Percentiles rank a stretch among this genome's conserved stretches.
Evolutionary conservation across 2,113 vertebrate genomes (phyloP).

Genomic region (Nycticryphes semicollaris): DNA sequence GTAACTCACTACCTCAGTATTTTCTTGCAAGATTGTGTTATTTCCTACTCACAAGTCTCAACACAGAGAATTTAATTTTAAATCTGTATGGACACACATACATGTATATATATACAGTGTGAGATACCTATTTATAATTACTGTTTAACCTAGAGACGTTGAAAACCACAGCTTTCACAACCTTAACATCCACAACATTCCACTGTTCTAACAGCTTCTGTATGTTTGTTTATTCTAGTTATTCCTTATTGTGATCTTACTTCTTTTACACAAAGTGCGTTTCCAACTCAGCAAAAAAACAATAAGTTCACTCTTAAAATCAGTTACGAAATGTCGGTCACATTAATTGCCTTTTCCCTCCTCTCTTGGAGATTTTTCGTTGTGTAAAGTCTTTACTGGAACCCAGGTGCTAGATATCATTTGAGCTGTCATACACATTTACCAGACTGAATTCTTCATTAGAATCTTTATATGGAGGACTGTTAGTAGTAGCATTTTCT

Average conservation of each 20-base stretch:
- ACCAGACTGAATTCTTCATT: not conserved
- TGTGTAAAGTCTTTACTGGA: not conserved
- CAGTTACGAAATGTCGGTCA: not conserved
- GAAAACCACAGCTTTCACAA: not conserved
- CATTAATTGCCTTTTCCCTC: not conserved
- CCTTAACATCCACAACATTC: not conserved
- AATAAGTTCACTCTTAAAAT: not conserved
- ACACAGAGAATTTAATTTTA: not conserved
- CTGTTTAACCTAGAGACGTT: not conserved
- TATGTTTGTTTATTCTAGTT: not conserved
- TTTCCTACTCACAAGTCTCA: not conserved
- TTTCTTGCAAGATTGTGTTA: not conserved
- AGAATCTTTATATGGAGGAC: not conserved
- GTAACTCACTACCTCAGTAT: not conserved
- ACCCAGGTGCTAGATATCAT: not conserved
- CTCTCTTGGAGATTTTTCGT: not conserved
- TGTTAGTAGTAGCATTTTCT: not conserved
- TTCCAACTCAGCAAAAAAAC: not conserved
- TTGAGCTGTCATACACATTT: not conserved
- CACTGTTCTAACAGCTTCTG: not conserved
- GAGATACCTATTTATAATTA: not conserved
- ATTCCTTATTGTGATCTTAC: not conserved
- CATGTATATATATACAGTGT: not conserved
- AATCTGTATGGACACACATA: not conserved
- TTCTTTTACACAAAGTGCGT: not conserved